phyloP scores from a whole-genome alignment of 2,888 invertebrate species.

The Unio pictorum region DNA sequence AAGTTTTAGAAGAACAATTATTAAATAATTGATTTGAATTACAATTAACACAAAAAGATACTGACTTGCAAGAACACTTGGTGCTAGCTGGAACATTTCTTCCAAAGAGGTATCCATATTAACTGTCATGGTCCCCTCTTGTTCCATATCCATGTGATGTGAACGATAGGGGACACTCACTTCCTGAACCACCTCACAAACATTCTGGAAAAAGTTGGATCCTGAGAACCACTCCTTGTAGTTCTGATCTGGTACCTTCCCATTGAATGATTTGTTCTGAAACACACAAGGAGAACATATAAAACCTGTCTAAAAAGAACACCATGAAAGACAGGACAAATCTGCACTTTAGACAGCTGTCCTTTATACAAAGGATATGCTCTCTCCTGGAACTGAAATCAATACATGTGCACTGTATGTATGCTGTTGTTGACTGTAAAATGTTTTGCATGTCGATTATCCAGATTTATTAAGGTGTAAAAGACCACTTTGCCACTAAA shows the following conservation, averaged over 20 bases:
- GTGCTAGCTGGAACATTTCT: slow-evolving; percentile 62
- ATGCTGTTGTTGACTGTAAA: too few relatives aligned
- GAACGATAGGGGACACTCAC: slow-evolving; percentile 42
- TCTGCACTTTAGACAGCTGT: background rate
- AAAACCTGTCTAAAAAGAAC: background rate
- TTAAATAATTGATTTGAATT: too few relatives aligned
- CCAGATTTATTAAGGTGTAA: too few relatives aligned
- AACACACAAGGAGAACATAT: slow-evolving; percentile 3
- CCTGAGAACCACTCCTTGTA: slow-evolving; percentile 70
- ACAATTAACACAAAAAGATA: background rate
- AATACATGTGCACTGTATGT: too few relatives aligned
- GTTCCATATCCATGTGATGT: slow-evolving; percentile 15
- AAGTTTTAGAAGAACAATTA: too few relatives aligned
- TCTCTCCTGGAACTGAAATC: too few relatives aligned
- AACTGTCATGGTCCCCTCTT: slow-evolving; percentile 18
- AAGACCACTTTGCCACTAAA: too few relatives aligned
- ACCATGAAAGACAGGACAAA: background rate
- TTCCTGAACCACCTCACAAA: slow-evolving; percentile 56
- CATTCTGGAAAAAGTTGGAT: slow-evolving; percentile 63
- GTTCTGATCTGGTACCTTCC: slow-evolving; percentile 66
- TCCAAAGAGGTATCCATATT: slow-evolving; percentile 52
- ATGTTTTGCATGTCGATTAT: too few relatives aligned
- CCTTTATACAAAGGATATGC: background rate
- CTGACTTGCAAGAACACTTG: slow-evolving; percentile 56
- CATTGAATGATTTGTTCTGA: slow-evolving; percentile 29